phyloP scores from a whole-genome alignment of 2,888 invertebrate genomes.

The Lagria hirta region DNA sequence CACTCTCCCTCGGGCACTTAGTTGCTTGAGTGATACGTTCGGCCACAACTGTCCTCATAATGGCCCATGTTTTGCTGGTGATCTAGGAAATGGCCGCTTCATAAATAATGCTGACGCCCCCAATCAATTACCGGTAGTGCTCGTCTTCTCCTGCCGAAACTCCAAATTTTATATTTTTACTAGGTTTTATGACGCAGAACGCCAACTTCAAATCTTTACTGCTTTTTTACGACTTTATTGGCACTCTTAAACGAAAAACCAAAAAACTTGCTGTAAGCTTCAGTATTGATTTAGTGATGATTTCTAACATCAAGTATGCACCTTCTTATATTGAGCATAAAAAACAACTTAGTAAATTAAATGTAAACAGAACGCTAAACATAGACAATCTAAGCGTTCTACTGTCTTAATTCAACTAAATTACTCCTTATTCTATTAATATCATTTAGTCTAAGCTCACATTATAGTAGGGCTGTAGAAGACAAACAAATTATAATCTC shows the following conservation, averaged over 20 bases:
- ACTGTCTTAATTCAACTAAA: no score
- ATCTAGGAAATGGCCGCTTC: slow-evolving; percentile 49
- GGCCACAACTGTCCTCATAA: slow-evolving; percentile 47
- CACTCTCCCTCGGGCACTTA: slow-evolving; percentile 41
- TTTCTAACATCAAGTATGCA: no score
- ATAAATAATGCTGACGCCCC: slow-evolving; percentile 49
- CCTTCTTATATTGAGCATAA: no score
- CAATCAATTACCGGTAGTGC: slow-evolving; percentile 49
- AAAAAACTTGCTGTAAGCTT: no score
- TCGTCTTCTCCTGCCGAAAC: slow-evolving; percentile 25
- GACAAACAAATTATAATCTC: no score
- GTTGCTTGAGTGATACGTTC: slow-evolving; percentile 38
- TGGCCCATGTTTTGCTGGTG: slow-evolving; percentile 47
- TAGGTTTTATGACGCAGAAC: slow-evolving; percentile 24
- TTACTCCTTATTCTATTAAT: no score
- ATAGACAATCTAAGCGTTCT: no score
- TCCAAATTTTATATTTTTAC: slow-evolving; percentile 25
- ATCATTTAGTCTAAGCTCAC: no score
- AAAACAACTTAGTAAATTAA: no score
- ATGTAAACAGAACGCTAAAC: no score
- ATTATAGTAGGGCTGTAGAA: no score
- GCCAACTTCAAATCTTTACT: slow-evolving; percentile 23
- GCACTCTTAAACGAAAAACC: slow-evolving; percentile 18
- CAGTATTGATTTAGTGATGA: no score
- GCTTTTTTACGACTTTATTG: slow-evolving; percentile 26